Percentiles rank a stretch among this genome's conserved stretches.
These are phyloP conservation scores for Drosophila mulleri DNA, from an alignment of 2,888 invertebrate species.

Conservation along the genomic window DNA sequence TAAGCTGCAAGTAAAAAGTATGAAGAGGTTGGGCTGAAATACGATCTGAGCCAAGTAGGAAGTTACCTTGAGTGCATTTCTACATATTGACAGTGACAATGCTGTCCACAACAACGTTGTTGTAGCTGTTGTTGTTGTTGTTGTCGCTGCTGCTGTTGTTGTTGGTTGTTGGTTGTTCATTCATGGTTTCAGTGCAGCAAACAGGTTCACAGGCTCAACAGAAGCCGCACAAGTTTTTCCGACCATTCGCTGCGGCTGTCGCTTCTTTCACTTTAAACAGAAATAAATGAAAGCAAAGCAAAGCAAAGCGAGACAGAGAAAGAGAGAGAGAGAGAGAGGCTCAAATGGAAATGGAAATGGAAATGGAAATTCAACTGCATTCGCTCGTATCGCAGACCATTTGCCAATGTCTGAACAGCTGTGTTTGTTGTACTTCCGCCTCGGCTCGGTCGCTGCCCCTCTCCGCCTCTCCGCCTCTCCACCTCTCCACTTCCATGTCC, in stretches of 20 bases:
- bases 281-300: slow-evolving; percentile 24
- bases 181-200: slow-evolving; percentile 73
- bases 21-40: slow-evolving; percentile 76
- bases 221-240: slow-evolving; percentile 74
- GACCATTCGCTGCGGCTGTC: slow-evolving; percentile 8
- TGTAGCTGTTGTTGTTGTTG: slow-evolving; percentile 31
- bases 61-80: slow-evolving; percentile 84
- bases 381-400: slow-evolving; percentile 30
- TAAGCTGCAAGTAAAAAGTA: slow-evolving; percentile 65
- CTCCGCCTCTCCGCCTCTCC: too few species aligned
- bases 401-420: slow-evolving; percentile 55
- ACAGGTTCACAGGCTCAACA: slow-evolving; percentile 80
- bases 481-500: neutral
- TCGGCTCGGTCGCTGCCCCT: slow-evolving; percentile 4
- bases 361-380: slow-evolving; percentile 48
- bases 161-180: slow-evolving; percentile 54
- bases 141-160: too few species aligned
- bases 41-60: slow-evolving; percentile 74
- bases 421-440: slow-evolving; percentile 72
- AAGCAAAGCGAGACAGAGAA: neutral
- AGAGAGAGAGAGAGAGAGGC: slow-evolving; percentile 16
- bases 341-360: neutral
- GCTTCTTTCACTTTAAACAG: slow-evolving; percentile 32
- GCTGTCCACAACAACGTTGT: slow-evolving; percentile 46
- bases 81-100: slow-evolving; percentile 75